phyloP scores from a whole-genome alignment of 1,140 invertebrate genomes.

The Papilio xuthus region DNA sequence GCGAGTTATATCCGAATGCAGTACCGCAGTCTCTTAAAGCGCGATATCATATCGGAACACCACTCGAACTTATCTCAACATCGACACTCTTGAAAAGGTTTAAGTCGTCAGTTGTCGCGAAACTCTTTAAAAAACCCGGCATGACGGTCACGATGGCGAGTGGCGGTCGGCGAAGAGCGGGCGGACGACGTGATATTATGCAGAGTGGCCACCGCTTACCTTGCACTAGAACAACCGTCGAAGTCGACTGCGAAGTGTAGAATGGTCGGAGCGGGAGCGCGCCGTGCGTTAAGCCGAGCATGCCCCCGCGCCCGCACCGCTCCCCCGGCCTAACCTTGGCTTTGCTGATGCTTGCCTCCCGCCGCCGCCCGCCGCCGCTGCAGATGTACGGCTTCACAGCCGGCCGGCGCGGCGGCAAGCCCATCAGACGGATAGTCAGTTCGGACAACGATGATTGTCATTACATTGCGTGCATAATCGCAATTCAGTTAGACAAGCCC shows the following conservation, averaged over 20 bases:
- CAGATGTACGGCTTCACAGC: conserved; percentile 47
- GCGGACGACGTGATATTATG: conserved; percentile 54
- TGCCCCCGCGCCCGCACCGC: conserved; percentile 68
- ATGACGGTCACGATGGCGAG: conserved; percentile 42
- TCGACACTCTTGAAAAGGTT: conserved; percentile 65
- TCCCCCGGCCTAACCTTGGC: conserved; percentile 76
- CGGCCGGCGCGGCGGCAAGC: conserved; percentile 2
- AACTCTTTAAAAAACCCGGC: conserved; percentile 53
- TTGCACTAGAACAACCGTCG: conserved; percentile 78
- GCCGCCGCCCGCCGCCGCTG: conserved; percentile 50
- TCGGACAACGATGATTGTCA: conserved; percentile 35
- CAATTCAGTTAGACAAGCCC: neutral
- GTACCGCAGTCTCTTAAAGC: conserved; percentile 49
- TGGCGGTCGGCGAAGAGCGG: conserved; percentile 45
- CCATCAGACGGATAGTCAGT: conserved; percentile 11
- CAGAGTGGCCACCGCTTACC: conserved; percentile 75
- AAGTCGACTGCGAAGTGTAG: conserved; percentile 80
- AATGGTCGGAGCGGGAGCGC: conserved; percentile 76
- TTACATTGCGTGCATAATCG: conserved; percentile 14
- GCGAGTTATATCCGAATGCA: conserved; percentile 66
- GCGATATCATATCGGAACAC: conserved; percentile 60
- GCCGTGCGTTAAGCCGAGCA: conserved; percentile 71
- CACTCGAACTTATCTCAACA: conserved; percentile 73
- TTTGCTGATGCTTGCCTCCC: conserved; percentile 66
- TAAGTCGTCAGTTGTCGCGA: conserved; percentile 66